A percentile compares a stretch with the other conserved stretches of the same genome.
Evolutionary conservation across 2,113 vertebrate species (phyloP).

Genomic region (Macquaria australasica): DNA sequence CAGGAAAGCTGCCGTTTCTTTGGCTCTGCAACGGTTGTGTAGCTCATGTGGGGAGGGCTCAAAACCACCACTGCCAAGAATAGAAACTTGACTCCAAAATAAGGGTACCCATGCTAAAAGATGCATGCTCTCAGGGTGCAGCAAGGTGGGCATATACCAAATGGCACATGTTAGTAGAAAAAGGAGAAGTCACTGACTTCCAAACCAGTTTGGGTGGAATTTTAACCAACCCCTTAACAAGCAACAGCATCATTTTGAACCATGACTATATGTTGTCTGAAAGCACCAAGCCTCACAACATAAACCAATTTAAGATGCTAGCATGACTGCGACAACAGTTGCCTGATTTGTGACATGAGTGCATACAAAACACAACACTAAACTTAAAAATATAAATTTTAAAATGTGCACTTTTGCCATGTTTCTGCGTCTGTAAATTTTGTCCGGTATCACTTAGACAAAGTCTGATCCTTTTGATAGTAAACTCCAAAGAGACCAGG

Average conservation of each 20-base stretch:
- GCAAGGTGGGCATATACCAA: slow-evolving; percentile 1
- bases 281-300: background rate
- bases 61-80: background rate
- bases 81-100: background rate
- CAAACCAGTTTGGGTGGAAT: background rate
- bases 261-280: background rate
- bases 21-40: background rate
- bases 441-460: background rate
- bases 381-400: background rate
- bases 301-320: too few relatives aligned
- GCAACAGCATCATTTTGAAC: background rate
- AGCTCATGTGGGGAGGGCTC: background rate
- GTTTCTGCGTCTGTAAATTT: background rate
- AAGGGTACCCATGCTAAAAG: background rate
- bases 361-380: background rate
- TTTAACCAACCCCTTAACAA: background rate
- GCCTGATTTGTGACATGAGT: background rate
- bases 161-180: background rate
- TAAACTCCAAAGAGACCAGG: background rate
- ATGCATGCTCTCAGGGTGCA: background rate
- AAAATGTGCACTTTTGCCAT: too few relatives aligned
- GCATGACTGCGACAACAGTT: background rate
- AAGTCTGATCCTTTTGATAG: background rate
- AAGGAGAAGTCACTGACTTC: background rate
- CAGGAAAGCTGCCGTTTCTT: background rate